These are phyloP conservation scores for Girardia tigrina DNA, from an alignment of 2,888 invertebrate species.

Conservation along the genomic window DNA sequence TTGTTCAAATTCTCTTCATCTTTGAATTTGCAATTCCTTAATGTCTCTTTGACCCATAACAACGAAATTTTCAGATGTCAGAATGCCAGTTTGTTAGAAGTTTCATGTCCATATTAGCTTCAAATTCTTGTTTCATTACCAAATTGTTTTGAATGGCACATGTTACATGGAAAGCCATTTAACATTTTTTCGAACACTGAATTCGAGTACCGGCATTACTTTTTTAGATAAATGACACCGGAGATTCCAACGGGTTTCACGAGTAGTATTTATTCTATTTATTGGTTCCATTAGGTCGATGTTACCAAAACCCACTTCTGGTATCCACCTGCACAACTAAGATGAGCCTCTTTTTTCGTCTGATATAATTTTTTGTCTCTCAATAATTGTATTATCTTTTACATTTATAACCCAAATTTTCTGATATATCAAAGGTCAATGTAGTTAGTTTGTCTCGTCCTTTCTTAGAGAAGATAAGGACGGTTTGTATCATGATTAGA, in stretches of 20 bases:
- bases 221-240: constrained; percentile 79
- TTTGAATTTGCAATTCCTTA: too few relatives aligned
- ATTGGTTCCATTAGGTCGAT: constrained; percentile 97
- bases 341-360: constrained; percentile 94
- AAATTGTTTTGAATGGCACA: constrained; percentile 92
- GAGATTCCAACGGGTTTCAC: constrained; percentile 81
- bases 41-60: too few relatives aligned
- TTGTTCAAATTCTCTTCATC: too few relatives aligned
- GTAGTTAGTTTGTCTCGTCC: too few relatives aligned
- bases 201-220: constrained; percentile 79
- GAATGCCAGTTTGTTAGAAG: constrained; percentile 24
- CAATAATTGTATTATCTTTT: too few relatives aligned
- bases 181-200: constrained; percentile 92
- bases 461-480: too few relatives aligned
- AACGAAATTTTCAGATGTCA: too few relatives aligned
- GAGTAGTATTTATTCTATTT: constrained; percentile 88
- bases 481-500: too few relatives aligned
- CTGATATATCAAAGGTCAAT: too few relatives aligned
- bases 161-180: constrained; percentile 93
- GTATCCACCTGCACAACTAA: constrained; percentile 93
- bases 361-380: too few relatives aligned
- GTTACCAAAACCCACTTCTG: constrained; percentile 90
- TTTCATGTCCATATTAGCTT: constrained; percentile 59
- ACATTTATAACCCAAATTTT: too few relatives aligned
- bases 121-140: constrained; percentile 90